phyloP scores from a whole-genome alignment of 2,888 invertebrate genomes.

The Brachypterus glaber region DNA sequence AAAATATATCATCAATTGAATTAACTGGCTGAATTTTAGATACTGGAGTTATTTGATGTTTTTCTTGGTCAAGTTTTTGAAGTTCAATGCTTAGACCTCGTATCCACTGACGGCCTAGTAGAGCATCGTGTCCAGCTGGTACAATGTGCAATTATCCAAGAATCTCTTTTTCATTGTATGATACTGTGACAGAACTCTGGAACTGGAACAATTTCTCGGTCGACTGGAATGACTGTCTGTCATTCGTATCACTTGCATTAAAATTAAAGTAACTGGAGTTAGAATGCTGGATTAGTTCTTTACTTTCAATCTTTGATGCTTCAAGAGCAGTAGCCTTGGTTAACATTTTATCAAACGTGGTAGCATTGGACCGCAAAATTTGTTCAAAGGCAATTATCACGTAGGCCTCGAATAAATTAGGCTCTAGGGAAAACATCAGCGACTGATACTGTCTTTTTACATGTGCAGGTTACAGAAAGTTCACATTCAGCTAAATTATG shows the following conservation, averaged over 20 bases:
- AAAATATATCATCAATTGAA: background rate
- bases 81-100: background rate
- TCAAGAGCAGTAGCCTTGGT: constrained; percentile 1
- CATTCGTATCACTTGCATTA: background rate
- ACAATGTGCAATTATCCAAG: background rate
- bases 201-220: background rate
- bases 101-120: constrained; percentile 1
- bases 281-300: background rate
- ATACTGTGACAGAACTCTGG: background rate
- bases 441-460: background rate
- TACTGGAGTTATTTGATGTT: background rate
- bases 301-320: constrained; percentile 2
- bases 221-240: background rate
- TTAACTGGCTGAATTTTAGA: background rate
- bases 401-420: background rate
- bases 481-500: background rate
- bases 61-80: background rate
- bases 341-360: background rate
- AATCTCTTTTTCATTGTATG: background rate
- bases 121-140: background rate
- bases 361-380: background rate
- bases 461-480: background rate
- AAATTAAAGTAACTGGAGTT: background rate
- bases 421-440: background rate
- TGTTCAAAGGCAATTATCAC: background rate